Evolutionary conservation across 2,113 vertebrate genomes (phyloP), one percentile per base, ranked within the genome.

Genomic region (Leptosomus discolor): DNA sequence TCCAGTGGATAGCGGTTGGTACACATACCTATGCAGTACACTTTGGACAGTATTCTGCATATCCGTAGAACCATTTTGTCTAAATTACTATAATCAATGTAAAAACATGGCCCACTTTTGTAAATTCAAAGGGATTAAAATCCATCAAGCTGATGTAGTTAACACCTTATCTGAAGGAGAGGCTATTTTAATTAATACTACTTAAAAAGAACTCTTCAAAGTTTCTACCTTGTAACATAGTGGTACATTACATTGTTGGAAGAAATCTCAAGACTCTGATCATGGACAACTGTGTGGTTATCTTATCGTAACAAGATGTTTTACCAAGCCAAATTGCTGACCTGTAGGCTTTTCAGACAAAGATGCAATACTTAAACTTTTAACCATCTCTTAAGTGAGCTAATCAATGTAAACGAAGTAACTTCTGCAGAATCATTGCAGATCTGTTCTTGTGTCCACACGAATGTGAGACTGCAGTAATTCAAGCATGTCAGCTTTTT

Each of bases 31-130:
- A 54, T 80, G 93, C 88, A 71, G 91, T 94, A 95, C 76, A 14
- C 56, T 90, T 93, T 50, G 85, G 70, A 90, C 95, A 95, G 91
- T 97, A 95, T 97, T 97, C 75, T 94, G 96, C 90, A 16, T 90
- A 39, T 64, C 85, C 67, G 57, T 88, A 75, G 46, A 91, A 75
- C n/a, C 36, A 12, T 68, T 84, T 90, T 56, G 65, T 90, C 51
- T 74, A 64, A 80, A 83, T 90, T 63, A 32, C 34, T 82, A 8
- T 58, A 68, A 6, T 84, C 26, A 10, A 0, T 89, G 76, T 53
- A 46, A 91, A 90, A 78, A 82, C 78, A 73, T 0, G 6, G 21
- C 61, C 64, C 71, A 57, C 19, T 76, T 46, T 22, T 46, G 56
- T 76, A 76, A 76, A 60, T 9, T 48, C 20, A 39, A 77, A 94